Evolutionary conservation across 2,888 invertebrate genomes (phyloP).

Genomic region (Pyrgus malvae): DNA sequence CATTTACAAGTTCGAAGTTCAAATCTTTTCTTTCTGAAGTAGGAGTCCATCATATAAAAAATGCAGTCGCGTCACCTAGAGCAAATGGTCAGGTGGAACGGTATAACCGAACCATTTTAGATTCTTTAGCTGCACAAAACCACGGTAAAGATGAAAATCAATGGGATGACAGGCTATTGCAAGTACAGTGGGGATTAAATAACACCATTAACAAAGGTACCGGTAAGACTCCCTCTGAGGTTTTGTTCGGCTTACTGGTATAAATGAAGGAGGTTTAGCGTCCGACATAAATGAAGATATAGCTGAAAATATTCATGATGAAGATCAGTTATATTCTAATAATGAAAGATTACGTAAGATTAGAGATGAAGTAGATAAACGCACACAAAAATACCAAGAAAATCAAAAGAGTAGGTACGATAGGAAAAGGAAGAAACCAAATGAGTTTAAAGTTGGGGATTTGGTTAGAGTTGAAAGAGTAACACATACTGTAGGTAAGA

Average conservation of each 20-base stretch:
- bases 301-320: not conserved
- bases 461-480: slow-evolving; percentile 10
- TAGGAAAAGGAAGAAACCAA: not conserved
- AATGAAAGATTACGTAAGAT: not conserved
- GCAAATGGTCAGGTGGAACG: slow-evolving; percentile 14
- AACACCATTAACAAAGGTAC: slow-evolving; percentile 5
- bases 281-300: not conserved
- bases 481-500: not conserved
- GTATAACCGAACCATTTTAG: slow-evolving; percentile 11
- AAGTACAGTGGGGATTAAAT: slow-evolving; percentile 13
- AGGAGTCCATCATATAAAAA: slow-evolving; percentile 9
- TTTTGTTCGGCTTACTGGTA: not conserved
- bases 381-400: not conserved
- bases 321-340: not conserved
- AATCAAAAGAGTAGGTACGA: slow-evolving; percentile 1
- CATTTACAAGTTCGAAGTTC: slow-evolving; percentile 5
- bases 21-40: not conserved
- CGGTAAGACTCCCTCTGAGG: not conserved
- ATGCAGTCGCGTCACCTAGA: slow-evolving; percentile 4
- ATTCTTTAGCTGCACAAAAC: slow-evolving; percentile 1
- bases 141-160: slow-evolving; percentile 1
- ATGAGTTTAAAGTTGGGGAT: slow-evolving; percentile 5
- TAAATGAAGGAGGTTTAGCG: not conserved
- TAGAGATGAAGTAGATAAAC: not conserved
- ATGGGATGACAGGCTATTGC: slow-evolving; percentile 3